Evolutionary conservation across 1,140 invertebrate genomes (phyloP).

Genomic region (Papilio glaucus): DNA sequence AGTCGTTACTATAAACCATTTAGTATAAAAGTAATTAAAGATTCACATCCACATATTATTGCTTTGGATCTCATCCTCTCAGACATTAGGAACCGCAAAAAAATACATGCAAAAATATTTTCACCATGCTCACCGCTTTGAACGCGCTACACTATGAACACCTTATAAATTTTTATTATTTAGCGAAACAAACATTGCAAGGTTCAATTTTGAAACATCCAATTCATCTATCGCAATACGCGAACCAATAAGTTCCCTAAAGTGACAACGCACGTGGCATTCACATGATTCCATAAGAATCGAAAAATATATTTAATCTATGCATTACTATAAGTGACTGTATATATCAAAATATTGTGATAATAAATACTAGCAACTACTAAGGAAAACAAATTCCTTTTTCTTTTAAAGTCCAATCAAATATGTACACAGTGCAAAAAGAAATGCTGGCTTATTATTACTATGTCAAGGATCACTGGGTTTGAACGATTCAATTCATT

Average conservation of each 20-base stretch:
- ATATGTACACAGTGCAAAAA: constrained; percentile 76
- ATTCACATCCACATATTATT: constrained; percentile 79
- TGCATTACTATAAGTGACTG: constrained; percentile 41
- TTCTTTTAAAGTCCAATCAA: constrained; percentile 53
- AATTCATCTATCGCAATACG: constrained; percentile 22
- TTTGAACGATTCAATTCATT: constrained; percentile 41
- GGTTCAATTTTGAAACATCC: constrained; percentile 46
- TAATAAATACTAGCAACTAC: constrained; percentile 71
- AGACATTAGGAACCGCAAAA: constrained; percentile 70
- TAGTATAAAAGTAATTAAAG: constrained; percentile 53
- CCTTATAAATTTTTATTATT: constrained; percentile 35
- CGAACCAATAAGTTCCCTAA: constrained; percentile 42
- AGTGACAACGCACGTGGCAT: constrained; percentile 48
- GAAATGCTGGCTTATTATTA: constrained; percentile 59
- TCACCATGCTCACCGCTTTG: constrained; percentile 25
- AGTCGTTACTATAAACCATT: constrained; percentile 51
- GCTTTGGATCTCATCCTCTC: constrained; percentile 61
- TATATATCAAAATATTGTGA: constrained; percentile 53
- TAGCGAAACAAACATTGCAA: constrained; percentile 43
- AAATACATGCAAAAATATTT: constrained; percentile 43
- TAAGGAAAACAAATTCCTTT: constrained; percentile 58
- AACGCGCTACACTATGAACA: constrained; percentile 3
- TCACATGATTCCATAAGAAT: constrained; percentile 37
- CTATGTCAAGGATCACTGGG: constrained; percentile 64
- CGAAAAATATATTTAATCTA: constrained; percentile 40